Evolutionary conservation across 2,888 invertebrate species (phyloP).

Genomic region (Brenthis ino): DNA sequence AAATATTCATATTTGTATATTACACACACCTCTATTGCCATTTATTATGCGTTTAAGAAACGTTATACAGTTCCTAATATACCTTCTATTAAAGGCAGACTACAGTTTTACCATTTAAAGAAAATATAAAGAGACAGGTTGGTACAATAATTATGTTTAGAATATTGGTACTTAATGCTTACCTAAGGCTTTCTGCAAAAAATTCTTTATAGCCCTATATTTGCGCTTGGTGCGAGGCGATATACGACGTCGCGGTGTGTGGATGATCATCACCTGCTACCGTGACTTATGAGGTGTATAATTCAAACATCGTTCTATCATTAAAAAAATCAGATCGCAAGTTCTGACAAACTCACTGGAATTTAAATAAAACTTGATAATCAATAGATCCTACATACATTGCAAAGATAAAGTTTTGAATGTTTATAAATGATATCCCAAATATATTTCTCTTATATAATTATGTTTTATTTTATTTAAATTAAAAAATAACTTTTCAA

Average conservation of each 20-base stretch:
- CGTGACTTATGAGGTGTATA: neutral
- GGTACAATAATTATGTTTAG: neutral
- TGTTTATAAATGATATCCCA: constrained; percentile 22
- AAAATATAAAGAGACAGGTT: no score
- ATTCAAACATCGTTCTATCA: neutral
- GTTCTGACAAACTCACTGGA: neutral
- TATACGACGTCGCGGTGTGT: constrained; percentile 69
- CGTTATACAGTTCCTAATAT: neutral
- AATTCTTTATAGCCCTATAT: constrained; percentile 65
- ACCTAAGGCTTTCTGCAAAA: constrained; percentile 67
- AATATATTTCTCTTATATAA: constrained; percentile 56
- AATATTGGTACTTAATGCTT: constrained; percentile 26
- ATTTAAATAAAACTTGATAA: neutral
- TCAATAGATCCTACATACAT: constrained; percentile 1
- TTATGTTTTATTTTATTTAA: constrained; percentile 57
- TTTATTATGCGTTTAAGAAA: no score
- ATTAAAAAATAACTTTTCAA: constrained; percentile 52
- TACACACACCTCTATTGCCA: no score
- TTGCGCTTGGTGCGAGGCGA: constrained; percentile 69
- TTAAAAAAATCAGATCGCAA: neutral
- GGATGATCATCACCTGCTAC: constrained; percentile 61
- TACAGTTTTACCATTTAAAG: no score
- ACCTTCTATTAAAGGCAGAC: no score
- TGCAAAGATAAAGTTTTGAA: constrained; percentile 30
- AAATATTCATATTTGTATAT: no score